phyloP scores from a whole-genome alignment of 2,888 invertebrate species.

The Drosophila mimetica region DNA sequence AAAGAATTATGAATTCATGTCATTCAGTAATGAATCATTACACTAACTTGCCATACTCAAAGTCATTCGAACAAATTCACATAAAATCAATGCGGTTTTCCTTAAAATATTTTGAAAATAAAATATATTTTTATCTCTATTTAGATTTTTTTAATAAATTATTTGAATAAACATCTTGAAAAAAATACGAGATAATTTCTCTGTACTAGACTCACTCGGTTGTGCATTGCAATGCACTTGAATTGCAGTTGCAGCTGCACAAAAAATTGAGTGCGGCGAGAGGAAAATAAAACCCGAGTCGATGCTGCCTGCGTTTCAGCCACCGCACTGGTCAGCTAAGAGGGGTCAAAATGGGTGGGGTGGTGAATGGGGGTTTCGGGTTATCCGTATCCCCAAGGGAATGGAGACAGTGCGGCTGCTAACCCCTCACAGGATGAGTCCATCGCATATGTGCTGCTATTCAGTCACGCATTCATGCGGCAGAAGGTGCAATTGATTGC shows the following conservation, averaged over 20 bases:
- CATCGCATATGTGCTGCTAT: conserved; percentile 45
- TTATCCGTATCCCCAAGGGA: background rate
- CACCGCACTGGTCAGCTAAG: conserved; percentile 39
- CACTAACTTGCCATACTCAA: no score
- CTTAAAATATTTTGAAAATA: background rate
- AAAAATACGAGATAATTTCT: background rate
- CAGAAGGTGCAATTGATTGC: conserved; percentile 73
- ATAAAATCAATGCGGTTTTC: no score
- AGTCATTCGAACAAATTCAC: no score
- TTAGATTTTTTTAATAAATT: background rate
- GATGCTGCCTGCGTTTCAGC: conserved; percentile 55
- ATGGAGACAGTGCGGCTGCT: conserved; percentile 8
- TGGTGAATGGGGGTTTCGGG: background rate
- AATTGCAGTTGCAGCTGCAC: conserved; percentile 49
- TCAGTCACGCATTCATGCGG: conserved; percentile 64
- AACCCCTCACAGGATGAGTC: conserved; percentile 26
- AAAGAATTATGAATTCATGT: no score
- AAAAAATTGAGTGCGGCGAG: conserved; percentile 42
- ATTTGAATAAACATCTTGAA: background rate
- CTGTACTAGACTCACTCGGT: conserved; percentile 50
- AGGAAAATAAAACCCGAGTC: conserved; percentile 43
- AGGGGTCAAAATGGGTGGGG: background rate
- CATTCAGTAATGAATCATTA: no score
- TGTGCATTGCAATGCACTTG: conserved; percentile 56
- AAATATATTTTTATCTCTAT: background rate